Evolutionary conservation across 1,140 invertebrate species (phyloP).

Genomic region (Rhynchophorus ferrugineus): DNA sequence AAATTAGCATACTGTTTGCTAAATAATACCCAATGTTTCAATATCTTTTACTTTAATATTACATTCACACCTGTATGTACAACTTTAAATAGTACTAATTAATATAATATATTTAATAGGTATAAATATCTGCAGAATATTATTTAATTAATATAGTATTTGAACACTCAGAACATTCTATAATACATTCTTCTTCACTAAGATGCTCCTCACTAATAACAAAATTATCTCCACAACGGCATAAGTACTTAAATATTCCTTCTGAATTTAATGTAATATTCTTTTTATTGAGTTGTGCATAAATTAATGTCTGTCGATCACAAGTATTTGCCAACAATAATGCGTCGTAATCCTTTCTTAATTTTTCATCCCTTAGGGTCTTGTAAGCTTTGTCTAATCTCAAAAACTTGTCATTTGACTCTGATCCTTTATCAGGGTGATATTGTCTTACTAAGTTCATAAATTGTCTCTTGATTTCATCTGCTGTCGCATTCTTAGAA

Average conservation of each 20-base stretch:
- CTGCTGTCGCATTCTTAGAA: conserved; percentile 43
- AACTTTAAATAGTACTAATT: no score
- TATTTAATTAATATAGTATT: conserved; percentile 50
- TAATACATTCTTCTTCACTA: conserved; percentile 40
- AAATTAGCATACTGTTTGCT: no score
- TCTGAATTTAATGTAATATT: conserved; percentile 46
- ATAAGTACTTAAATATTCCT: conserved; percentile 46
- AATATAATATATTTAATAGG: no score
- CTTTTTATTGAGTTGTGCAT: conserved; percentile 45
- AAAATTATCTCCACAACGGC: conserved; percentile 58
- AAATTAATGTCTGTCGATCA: conserved; percentile 47
- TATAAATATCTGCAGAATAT: background rate
- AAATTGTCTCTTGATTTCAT: conserved; percentile 57
- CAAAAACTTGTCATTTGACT: conserved; percentile 42
- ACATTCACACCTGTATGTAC: no score
- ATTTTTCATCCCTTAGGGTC: conserved; percentile 47
- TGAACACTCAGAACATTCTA: conserved; percentile 60
- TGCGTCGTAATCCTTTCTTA: conserved; percentile 52
- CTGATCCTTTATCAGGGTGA: conserved; percentile 56
- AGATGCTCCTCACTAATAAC: conserved; percentile 43
- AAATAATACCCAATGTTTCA: no score
- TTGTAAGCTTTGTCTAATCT: conserved; percentile 56
- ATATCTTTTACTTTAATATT: no score
- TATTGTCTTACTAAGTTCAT: conserved; percentile 48
- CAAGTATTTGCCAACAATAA: conserved; percentile 44